Base-by-base conservation (phyloP, 37 sponge, comb jelly and placozoan genomes). In the Spongilla lacustris region DNA sequence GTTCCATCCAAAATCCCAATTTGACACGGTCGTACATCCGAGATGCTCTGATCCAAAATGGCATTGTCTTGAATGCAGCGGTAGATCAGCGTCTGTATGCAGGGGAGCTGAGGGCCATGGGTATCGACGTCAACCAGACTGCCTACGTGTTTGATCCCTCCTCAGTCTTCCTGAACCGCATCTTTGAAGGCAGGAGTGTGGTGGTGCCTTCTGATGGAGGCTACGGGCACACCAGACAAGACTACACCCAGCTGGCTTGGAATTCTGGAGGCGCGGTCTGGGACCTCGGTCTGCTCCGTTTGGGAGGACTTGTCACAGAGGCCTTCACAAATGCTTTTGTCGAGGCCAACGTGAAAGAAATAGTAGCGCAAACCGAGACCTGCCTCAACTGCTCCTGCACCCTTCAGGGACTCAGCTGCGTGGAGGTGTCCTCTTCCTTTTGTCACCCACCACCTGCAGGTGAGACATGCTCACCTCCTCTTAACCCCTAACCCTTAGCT, bases 291-390 rank as follows among this genome's bases (percentile, higher is more conserved):
- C 70, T 58, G 37, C 81, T 96, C n/a, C 68, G 79, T 4, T 5
- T 26, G 74, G 93, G 94, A 26, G 87, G 87, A 11, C 29, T 22
- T 29, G 81, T 86, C 17, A 90, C 92, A 0, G 74, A 74, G 29
- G 86, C 94, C 21, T 96, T 96, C 75, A 93, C 92, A 19, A 83
- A 74, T 50, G 89, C 92, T 0, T 93, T 96, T 86, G 84, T 96
- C 0, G 37, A 76, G 24, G 94, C 79, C 29, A 89, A 89, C 58
- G 90, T 86, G 41, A 23, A 76, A 0, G 96, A 94, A 77, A 91
- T 90, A 12, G 46, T 85, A 22, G 24, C 75, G 0, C 81, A 88
- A 36, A 50, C 91, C 72, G 69, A 71, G 12, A 23, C 36, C 27
- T 96, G 96, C 66, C n/a, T 86, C 58, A 35, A 74, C 21, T 96